Conservation (phyloP, 1,140 invertebrate genomes). For the Cherax destructor region DNA sequence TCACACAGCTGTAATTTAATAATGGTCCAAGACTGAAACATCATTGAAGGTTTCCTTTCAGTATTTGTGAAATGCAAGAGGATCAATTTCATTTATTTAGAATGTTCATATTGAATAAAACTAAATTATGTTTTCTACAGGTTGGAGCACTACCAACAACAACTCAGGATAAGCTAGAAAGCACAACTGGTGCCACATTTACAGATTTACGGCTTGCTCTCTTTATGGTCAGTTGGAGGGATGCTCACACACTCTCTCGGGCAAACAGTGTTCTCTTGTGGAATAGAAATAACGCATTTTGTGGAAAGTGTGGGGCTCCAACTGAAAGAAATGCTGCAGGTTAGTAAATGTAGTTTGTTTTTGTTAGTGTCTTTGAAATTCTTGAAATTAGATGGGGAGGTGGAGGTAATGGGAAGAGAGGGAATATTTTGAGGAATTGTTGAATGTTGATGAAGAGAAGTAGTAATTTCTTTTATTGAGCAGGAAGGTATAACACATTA, state of each 20-base stretch:
- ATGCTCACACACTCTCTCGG: conserved; percentile 51
- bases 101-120: neutral
- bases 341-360: neutral
- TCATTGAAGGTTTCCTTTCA: too few species aligned
- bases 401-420: too few species aligned
- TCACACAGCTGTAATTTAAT: too few species aligned
- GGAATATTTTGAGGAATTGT: too few species aligned
- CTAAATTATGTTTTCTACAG: conserved; percentile 16
- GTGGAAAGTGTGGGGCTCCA: conserved; percentile 55
- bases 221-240: conserved; percentile 57
- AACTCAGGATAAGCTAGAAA: conserved; percentile 35
- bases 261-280: conserved; percentile 51
- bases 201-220: conserved; percentile 40
- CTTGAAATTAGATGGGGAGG: too few species aligned
- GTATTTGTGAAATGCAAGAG: too few species aligned
- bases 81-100: too few species aligned
- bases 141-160: conserved; percentile 42
- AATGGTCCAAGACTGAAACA: too few species aligned
- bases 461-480: too few species aligned
- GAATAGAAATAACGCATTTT: conserved; percentile 58
- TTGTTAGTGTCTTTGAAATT: too few species aligned
- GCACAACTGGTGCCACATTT: conserved; percentile 24
- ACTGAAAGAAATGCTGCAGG: conserved; percentile 52
- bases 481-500: too few species aligned
- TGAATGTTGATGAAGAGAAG: too few species aligned